phyloP scores from a whole-genome alignment of 92 coral and sea anemone genomes.

The Paragorgia papillata region DNA sequence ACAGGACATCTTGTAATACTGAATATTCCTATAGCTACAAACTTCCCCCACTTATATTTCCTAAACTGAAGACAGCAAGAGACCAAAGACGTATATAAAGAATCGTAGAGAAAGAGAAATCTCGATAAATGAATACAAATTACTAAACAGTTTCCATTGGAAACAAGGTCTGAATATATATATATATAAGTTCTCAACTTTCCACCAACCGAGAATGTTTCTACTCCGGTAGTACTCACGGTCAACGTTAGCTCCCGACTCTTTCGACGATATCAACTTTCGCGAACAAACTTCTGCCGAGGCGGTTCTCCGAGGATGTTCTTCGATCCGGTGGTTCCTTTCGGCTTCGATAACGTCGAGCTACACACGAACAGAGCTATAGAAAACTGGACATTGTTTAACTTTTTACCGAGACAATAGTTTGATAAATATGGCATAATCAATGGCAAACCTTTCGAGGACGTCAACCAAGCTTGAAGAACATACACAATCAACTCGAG shows the following conservation, averaged over 20 bases:
- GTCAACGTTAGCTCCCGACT: neutral
- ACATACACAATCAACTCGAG: too few species aligned
- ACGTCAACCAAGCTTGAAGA: neutral
- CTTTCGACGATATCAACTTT: neutral
- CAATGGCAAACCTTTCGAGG: conserved; percentile 7
- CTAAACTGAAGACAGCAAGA: too few species aligned
- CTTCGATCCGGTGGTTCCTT: neutral
- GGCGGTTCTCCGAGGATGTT: neutral
- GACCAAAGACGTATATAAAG: too few species aligned
- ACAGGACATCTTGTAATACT: too few species aligned
- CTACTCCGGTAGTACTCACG: neutral
- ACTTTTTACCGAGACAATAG: neutral
- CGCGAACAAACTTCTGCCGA: neutral
- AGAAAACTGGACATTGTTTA: conserved; percentile 1
- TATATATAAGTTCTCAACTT: neutral
- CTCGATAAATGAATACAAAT: too few species aligned
- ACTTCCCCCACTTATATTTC: too few species aligned
- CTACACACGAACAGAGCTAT: conserved; percentile 1
- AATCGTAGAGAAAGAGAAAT: too few species aligned
- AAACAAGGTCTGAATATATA: too few species aligned
- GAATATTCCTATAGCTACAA: too few species aligned
- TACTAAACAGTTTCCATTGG: too few species aligned
- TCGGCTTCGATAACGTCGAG: neutral
- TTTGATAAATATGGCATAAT: neutral
- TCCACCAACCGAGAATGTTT: neutral